Evolutionary conservation across 2,797 vertebrate genomes (phyloP).

Genomic region (Champsocephalus esox): DNA sequence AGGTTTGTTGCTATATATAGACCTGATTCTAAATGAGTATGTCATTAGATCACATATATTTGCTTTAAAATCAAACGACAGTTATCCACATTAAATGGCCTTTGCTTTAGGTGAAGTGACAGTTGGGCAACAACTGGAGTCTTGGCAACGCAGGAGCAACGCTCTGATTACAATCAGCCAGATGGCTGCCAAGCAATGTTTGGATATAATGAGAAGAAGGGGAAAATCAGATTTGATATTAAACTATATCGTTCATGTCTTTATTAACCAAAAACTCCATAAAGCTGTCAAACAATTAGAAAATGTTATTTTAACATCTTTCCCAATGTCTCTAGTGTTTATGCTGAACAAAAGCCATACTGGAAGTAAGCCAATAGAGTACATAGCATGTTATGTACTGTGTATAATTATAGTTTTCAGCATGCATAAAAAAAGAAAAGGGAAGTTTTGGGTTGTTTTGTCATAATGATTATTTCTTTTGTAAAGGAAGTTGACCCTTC

Average conservation of each 20-base stretch:
- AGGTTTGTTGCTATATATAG: background rate
- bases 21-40: conserved; percentile 12
- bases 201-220: conserved; percentile 68
- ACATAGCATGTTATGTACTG: background rate
- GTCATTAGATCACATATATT: conserved; percentile 19
- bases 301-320: conserved; percentile 6
- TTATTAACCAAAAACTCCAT: conserved; percentile 56
- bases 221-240: conserved; percentile 61
- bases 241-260: conserved; percentile 66
- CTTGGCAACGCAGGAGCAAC: conserved; percentile 68
- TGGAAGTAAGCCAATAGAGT: conserved; percentile 1
- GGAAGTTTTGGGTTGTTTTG: background rate
- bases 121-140: conserved; percentile 70
- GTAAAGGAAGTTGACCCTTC: conserved; percentile 1
- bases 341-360: conserved; percentile 22
- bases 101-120: conserved; percentile 64
- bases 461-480: conserved; percentile 3
- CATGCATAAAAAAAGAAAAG: background rate
- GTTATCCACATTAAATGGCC: conserved; percentile 32
- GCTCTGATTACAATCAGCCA: conserved; percentile 76
- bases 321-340: conserved; percentile 17
- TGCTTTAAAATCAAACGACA: conserved; percentile 4
- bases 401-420: conserved; percentile 6
- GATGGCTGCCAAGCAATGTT: conserved; percentile 78
- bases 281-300: conserved; percentile 54